Percentiles rank a stretch among this genome's conserved stretches.
Conservation (phyloP, 1,140 invertebrate genomes). For the Pogonomyrmex barbatus region DNA sequence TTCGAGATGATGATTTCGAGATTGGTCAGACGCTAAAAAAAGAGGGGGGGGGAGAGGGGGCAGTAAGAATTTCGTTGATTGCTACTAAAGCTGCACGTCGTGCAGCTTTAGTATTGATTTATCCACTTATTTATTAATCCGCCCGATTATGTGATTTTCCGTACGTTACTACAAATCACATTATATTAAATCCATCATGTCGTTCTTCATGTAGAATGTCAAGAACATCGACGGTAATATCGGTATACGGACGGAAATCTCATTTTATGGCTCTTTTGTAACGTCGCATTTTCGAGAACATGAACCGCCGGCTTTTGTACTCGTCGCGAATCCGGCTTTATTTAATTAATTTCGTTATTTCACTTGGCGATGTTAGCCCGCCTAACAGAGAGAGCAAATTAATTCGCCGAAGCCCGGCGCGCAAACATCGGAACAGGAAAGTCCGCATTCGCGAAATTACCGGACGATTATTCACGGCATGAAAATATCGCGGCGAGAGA, state of each 20-base stretch:
- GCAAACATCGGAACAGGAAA: conserved; percentile 39
- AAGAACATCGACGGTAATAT: not conserved
- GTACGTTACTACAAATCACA: not conserved
- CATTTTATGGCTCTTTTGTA: not conserved
- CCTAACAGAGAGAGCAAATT: conserved; percentile 20
- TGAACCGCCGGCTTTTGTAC: not conserved
- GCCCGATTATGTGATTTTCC: not conserved
- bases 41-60: not conserved
- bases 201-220: not conserved
- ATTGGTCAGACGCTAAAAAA: not conserved
- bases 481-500: conserved; percentile 11
- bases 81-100: not conserved
- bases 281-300: not conserved
- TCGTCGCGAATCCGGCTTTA: not conserved
- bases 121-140: not conserved
- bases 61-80: not conserved
- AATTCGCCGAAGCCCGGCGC: not conserved
- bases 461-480: conserved; percentile 33
- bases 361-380: not conserved
- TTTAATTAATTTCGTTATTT: conserved; percentile 19
- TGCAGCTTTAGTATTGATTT: not conserved
- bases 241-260: not conserved
- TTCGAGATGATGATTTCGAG: too few relatives aligned
- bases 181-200: conserved; percentile 22
- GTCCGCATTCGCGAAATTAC: conserved; percentile 35